A percentile compares a stretch with the other conserved stretches of the same genome.
Evolutionary conservation across 2,797 vertebrate species (phyloP).

Genomic region (Poeciliopsis paucimaculata): DNA sequence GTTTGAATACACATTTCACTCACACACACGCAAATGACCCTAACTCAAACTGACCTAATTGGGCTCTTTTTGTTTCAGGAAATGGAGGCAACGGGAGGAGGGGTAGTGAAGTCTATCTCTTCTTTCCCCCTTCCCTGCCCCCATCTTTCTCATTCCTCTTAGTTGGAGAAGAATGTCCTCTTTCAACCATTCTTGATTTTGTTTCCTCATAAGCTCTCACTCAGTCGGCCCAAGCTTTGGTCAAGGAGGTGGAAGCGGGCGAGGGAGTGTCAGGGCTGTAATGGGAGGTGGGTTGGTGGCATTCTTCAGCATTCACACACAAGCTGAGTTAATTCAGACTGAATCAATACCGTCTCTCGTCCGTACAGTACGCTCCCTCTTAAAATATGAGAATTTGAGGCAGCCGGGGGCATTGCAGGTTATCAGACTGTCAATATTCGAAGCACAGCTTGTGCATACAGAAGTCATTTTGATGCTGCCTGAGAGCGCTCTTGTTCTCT

Average conservation of each 20-base stretch:
- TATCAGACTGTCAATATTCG: conserved; percentile 63
- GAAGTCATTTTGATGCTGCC: conserved; percentile 51
- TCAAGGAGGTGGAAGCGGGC: not conserved
- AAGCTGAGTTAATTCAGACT: conserved; percentile 54
- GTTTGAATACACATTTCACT: conserved; percentile 42
- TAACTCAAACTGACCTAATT: conserved; percentile 82
- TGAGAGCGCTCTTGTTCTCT: conserved; percentile 27
- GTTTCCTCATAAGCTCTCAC: conserved; percentile 26
- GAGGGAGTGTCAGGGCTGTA: not conserved
- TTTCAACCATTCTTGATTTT: conserved; percentile 40
- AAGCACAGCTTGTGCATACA: conserved; percentile 55
- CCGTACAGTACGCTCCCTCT: conserved; percentile 50
- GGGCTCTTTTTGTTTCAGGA: conserved; percentile 79
- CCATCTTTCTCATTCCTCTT: conserved; percentile 42
- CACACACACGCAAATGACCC: conserved; percentile 58
- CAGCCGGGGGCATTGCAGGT: conserved; percentile 57
- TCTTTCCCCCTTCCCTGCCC: conserved; percentile 26
- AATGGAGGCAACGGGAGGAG: conserved; percentile 41
- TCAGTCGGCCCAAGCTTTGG: conserved; percentile 30
- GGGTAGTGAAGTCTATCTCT: conserved; percentile 46
- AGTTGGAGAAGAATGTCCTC: conserved; percentile 43
- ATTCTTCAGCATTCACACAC: conserved; percentile 34
- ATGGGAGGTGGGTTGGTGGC: conserved; percentile 19
- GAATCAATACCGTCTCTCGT: conserved; percentile 53
- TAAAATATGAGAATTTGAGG: conserved; percentile 64